Evolutionary conservation across 2,113 vertebrate species (phyloP), one percentile per base, ranked within the genome.

Genomic region (Dryoscopus gambensis): DNA sequence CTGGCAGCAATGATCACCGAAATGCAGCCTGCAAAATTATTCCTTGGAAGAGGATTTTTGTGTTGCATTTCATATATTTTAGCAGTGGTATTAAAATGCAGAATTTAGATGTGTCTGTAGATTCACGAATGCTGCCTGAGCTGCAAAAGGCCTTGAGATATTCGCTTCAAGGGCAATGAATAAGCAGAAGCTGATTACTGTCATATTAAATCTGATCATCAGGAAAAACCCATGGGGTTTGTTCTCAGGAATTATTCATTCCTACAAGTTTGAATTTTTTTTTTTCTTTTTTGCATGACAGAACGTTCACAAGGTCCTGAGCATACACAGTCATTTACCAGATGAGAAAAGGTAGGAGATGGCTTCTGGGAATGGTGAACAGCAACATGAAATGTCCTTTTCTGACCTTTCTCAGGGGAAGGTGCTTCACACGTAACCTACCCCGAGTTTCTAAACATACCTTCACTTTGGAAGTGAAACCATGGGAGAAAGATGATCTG

Each of bases 281-380:
- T 52, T 67, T 42, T 15, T 15, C 13, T 10, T 46, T 40, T 35
- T 64, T 78, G 35, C 67, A 69, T 53, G 68, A 85, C 97, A 99
- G 99, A 99, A 99, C 2, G 98, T 99, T 91, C 99, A 99, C 96
- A 98, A 98, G 94, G 97, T 99, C 90, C 97, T 99, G 94, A 98
- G 98, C 25, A 93, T 97, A 18, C 96, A 97, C 42, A 97, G 94
- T 56, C 95, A 98, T 53, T 95, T 97, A 47, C 95, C 95, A 55
- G 96, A 92, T 50, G 98, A 98, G 44, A 97, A 96, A 56, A 97
- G 98, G 99, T 99, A 97, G 97, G 97, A 98, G 59, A 80, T 67
- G 50, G 39, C 81, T 92, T 65, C 90, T 77, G 80, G 89, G 75
- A 77, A 67, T 49, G 18, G 8, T 62, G 39, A 88, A 47, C 20